Evolutionary conservation across 2,888 invertebrate species (phyloP), one percentile per base, ranked within the genome.

Genomic region (Eupithecia subumbrata): DNA sequence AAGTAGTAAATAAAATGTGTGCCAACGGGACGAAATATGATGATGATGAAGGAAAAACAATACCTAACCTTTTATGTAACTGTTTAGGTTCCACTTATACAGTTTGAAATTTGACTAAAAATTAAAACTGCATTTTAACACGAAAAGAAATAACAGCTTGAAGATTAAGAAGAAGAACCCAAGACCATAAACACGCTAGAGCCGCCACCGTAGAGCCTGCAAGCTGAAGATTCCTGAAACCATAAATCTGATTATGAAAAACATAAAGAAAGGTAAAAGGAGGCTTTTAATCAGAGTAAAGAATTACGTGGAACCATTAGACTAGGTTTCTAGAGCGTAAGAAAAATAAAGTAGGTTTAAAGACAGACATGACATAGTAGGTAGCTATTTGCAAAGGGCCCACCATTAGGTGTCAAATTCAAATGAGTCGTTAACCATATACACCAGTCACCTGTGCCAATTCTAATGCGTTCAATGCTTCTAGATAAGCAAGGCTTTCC

Each of bases 401-500:
- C 30, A 63, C 34, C 16, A 60, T 37, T n/a, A 67, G 66, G 40
- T 67, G 72, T 72, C 72, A 68, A 40, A 56, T 68, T 73, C 43
- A 68, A 68, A 68, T 60, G 52, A 43, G 30, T 60, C 25, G 18
- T 60, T 60, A 60, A 60, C 25, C 25, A 60, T 60, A n/a, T 22
- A 30, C n/a, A 40, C 34, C 12, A 16, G 60, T 30, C 43, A 60
- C 45, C 64, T 64, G 67, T 70, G 52, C 64, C 66, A 63, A 76
- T 76, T 76, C 34, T 25, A 52, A 76, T 76, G 68, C 76, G 74
- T 69, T 56, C 71, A 71, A 30, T 52, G 68, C 52, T 69, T 16
- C 66, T 34, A 68, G 56, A 63, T 76, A 71, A 71, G 67, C 43
- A 43, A 67, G 70, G 48, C 75, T 81, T 78, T 81, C 81, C 81